A percentile compares a stretch with the other conserved stretches of the same genome.
Conservation (phyloP, 2,888 invertebrate species). For the Geotrupes spiniger region DNA sequence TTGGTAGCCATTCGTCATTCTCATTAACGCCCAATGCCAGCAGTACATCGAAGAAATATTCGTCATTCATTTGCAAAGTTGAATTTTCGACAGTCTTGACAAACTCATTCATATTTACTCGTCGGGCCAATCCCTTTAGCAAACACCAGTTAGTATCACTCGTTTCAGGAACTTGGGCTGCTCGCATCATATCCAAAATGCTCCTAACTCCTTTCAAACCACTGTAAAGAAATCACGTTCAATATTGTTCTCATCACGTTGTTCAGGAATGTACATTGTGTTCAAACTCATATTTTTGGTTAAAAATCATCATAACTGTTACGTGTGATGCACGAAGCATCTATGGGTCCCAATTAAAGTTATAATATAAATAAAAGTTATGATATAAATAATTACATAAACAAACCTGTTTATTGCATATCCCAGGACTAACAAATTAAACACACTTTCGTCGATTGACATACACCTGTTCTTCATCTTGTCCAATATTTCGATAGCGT, state of each 20-base stretch:
- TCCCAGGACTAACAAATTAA: conserved; percentile 60
- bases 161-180: conserved; percentile 52
- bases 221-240: conserved; percentile 24
- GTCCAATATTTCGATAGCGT: conserved; percentile 57
- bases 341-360: too few species aligned
- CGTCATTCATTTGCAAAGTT: conserved; percentile 29
- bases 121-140: conserved; percentile 53
- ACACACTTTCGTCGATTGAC: conserved; percentile 57
- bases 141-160: conserved; percentile 54
- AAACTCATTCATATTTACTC: conserved; percentile 45
- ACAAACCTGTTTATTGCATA: conserved; percentile 57
- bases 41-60: conserved; percentile 48
- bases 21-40: conserved; percentile 45
- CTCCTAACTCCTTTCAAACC: conserved; percentile 51
- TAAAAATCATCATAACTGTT: too few species aligned
- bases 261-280: too few species aligned
- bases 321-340: too few species aligned
- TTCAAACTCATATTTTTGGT: too few species aligned
- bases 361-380: too few species aligned
- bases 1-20: conserved; percentile 25
- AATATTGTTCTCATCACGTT: too few species aligned
- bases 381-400: neutral
- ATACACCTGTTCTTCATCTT: conserved; percentile 58
- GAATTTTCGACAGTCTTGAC: conserved; percentile 46
- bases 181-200: conserved; percentile 58